Evolutionary conservation across 2,888 invertebrate species (phyloP), one percentile per base, ranked within the genome.

Genomic region (Carterocephalus palaemon): DNA sequence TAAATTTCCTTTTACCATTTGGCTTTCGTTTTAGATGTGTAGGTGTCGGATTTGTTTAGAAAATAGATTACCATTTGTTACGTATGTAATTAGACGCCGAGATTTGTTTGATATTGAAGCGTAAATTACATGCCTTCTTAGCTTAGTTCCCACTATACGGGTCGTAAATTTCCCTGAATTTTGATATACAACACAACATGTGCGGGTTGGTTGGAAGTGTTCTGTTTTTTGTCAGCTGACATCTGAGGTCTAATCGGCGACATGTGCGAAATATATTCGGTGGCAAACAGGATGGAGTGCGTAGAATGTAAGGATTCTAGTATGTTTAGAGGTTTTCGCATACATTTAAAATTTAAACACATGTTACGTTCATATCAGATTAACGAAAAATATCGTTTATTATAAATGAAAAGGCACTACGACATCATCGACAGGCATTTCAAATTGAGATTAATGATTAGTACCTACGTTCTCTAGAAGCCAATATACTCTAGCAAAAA

Each of bases 191-290:
- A 81, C 54, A 37, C 56, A 74, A 81, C 75, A 78, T 81, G 76
- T 78, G 80, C 60, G 60, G 52, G 57, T 62, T 57, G 52, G 57
- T 62, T 57, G 49, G 49, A 51, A 56, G 59, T 62, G 55, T 63
- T 68, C 70, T 75, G 82, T 77, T 85, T 84, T 85, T 84, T 84
- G 79, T 84, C 74, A 67, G 64, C 60, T 65, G 54, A 70, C 75
- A 77, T 75, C 68, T 71, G 75, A 81, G 59, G 71, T 57, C 60
- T 59, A 67, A 64, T 70, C 58, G 59, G 66, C 65, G 67, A 79
- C 84, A 84, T 83, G 75, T 83, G 84, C 82, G 54, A 80, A 81
- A 71, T 72, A 60, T 58, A 70, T 53, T 61, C 59, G 60, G 55
- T 56, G 53, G 53, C 55, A 49, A 62, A 67, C 66, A 75, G 70